Base-by-base conservation (phyloP, 2,797 vertebrate species). In the Ctenochaetus hawaiiensis region DNA sequence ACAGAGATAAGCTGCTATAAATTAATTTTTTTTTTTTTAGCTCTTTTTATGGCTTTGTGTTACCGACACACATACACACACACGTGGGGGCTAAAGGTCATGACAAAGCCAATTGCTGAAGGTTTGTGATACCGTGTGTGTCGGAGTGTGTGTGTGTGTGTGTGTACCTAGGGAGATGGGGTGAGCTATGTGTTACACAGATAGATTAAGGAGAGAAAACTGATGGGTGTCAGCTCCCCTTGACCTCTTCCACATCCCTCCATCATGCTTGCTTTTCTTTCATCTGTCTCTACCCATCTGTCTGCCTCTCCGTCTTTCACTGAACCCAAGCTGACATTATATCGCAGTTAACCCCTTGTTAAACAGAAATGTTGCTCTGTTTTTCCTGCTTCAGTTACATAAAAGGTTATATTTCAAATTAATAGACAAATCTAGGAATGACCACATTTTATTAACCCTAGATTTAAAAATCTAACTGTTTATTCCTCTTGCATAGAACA, bases 181-280 rank as follows among this genome's bases (percentile, higher is more conserved):
- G 68, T 81, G 80, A 82, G 56, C 20, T 22, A 84, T 80, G 75
- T 77, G 63, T 87, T 80, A 66, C 86, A 76, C 65, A 45, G 81
- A 82, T 63, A 78, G 88, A 91, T 89, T 86, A 87, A 85, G 64
- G 77, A 76, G 77, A 70, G 78, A 81, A 85, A 87, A 78, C 39
- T 87, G 89, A 93, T 91, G 77, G 83, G 61, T 88, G 87, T 91
- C 89, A 83, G 75, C 76, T 91, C 56, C 75, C 82, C 82, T 89
- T 92, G 87, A 92, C 91, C 92, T 83, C 83, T 8, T 72, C 54
- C 62, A 77, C 37, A 64, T 85, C 39, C 82, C 52, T 80, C 80
- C 76, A 78, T 90, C 82, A 80, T 49, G 41, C 67, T 61, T 43
- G 51, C 81, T 75, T 75, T 81, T 80, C 59, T 81, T 67, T 78